Conservation (phyloP, 2,113 vertebrate genomes). For the Myanophis thanlyinensis region DNA sequence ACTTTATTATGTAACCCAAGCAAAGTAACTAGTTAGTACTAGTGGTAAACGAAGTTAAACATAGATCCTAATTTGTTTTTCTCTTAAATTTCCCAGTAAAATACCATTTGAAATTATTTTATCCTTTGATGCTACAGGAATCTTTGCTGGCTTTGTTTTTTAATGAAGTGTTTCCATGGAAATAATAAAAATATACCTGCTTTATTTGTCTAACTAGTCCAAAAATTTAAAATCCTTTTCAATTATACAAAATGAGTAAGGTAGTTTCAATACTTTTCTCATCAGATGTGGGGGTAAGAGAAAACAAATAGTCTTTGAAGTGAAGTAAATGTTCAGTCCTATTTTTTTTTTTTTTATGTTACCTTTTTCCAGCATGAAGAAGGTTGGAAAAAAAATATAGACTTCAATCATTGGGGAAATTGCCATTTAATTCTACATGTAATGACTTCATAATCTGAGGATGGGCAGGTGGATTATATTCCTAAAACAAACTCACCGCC, state of each 20-base stretch:
- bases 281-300: not conserved
- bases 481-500: not conserved
- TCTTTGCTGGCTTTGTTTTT: not conserved
- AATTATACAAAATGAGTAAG: not conserved
- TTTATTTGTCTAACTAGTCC: not conserved
- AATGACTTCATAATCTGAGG: not conserved
- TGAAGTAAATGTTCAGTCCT: not conserved
- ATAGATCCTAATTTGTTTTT: constrained; percentile 8
- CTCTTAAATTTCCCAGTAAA: not conserved
- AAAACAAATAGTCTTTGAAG: not conserved
- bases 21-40: not conserved
- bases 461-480: not conserved
- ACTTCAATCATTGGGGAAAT: not conserved
- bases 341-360: not conserved
- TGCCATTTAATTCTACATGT: not conserved
- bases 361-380: not conserved
- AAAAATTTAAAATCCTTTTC: not conserved
- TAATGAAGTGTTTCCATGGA: not conserved
- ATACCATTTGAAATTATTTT: not conserved
- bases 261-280: not conserved
- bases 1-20: not conserved
- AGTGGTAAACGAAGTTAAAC: constrained; percentile 22
- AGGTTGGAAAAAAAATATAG: not conserved
- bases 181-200: not conserved
- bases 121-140: not conserved